phyloP scores from a whole-genome alignment of 1,140 invertebrate species.

The Scaptomyza pallida region DNA sequence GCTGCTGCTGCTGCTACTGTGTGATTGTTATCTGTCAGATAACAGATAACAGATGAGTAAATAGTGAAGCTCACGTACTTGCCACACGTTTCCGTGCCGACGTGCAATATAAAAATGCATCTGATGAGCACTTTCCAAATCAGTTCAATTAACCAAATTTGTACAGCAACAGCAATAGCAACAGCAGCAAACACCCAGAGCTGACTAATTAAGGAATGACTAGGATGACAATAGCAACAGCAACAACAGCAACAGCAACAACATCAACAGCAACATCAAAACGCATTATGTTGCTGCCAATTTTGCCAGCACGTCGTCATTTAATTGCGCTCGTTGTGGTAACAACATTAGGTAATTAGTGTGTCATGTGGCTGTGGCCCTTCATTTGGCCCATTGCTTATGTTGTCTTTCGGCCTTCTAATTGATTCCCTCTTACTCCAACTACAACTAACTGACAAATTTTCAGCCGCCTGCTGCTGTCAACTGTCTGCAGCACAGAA shows the following conservation, averaged over 20 bases:
- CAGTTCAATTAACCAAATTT: conserved; percentile 79
- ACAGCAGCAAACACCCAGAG: conserved; percentile 16
- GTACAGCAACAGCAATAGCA: conserved; percentile 40
- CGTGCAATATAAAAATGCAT: conserved; percentile 71
- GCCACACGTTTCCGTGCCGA: conserved; percentile 70
- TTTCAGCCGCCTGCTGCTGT: conserved; percentile 24
- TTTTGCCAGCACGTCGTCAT: conserved; percentile 63
- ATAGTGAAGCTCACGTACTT: conserved; percentile 65
- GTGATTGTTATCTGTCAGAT: conserved; percentile 41
- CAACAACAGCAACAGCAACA: conserved; percentile 5
- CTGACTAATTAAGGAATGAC: conserved; percentile 56
- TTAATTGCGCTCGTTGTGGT: conserved; percentile 76
- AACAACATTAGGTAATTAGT: conserved; percentile 82
- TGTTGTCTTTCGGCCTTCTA: conserved; percentile 3
- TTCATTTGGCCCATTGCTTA: neutral
- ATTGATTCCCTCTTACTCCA: conserved; percentile 41
- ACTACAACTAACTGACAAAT: neutral
- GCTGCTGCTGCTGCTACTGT: conserved; percentile 15
- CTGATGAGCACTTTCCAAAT: conserved; percentile 65
- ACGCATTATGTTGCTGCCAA: conserved; percentile 32
- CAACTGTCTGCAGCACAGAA: conserved; percentile 55
- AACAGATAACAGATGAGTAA: conserved; percentile 47
- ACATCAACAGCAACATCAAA: conserved; percentile 3
- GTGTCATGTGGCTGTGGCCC: conserved; percentile 16
- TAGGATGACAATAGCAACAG: conserved; percentile 19